Evolutionary conservation across 2,888 invertebrate species (phyloP).

Genomic region (Ophioninae sp.): DNA sequence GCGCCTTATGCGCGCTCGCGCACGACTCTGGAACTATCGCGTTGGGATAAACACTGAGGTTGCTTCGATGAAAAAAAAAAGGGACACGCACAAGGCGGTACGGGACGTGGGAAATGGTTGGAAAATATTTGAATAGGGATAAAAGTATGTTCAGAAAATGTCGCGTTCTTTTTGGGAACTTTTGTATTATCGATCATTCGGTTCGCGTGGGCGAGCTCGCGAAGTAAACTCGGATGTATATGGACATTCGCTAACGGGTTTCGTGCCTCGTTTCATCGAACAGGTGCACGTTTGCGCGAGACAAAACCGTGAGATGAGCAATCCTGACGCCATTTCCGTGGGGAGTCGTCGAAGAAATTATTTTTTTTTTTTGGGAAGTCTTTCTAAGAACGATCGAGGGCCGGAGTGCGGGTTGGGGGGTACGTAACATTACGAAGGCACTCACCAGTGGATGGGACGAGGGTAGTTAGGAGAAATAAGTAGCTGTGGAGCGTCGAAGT

Average conservation of each 20-base stretch:
- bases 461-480: neutral
- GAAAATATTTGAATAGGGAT: neutral
- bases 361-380: neutral
- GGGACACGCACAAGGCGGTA: neutral
- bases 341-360: neutral
- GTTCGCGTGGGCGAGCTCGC: neutral
- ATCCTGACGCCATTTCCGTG: constrained; percentile 13
- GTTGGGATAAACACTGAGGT: neutral
- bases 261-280: constrained; percentile 6
- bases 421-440: neutral
- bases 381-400: neutral
- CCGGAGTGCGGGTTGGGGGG: neutral
- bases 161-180: neutral
- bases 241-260: constrained; percentile 18
- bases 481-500: neutral
- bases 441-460: neutral
- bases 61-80: neutral
- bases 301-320: neutral
- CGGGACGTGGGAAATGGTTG: neutral
- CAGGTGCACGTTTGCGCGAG: neutral
- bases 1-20: neutral
- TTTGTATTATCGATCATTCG: neutral
- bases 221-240: neutral
- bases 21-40: neutral
- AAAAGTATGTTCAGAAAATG: neutral